Conservation (phyloP, 2,113 vertebrate species). For the Silurus meridionalis region DNA sequence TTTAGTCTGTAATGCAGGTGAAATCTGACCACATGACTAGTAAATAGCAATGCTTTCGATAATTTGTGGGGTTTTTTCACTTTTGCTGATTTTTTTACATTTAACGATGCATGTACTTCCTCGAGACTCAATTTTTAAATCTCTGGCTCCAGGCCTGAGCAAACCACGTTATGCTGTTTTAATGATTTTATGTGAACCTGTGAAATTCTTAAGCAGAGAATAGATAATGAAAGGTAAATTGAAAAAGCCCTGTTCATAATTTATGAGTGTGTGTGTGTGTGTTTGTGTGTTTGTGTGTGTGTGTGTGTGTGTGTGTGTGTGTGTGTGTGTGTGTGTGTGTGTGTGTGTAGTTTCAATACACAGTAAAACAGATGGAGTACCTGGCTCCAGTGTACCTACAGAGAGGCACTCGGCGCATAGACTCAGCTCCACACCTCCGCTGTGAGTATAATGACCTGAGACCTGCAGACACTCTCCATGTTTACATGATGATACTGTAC, state of each 20-base stretch:
- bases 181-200: not conserved
- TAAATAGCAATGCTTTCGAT: not conserved
- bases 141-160: not conserved
- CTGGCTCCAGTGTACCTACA: slow-evolving; percentile 67
- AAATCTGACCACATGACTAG: not conserved
- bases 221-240: not conserved
- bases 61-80: not conserved
- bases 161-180: not conserved
- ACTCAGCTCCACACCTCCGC: slow-evolving; percentile 67
- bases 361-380: slow-evolving; percentile 66
- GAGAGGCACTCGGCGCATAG: slow-evolving; percentile 68
- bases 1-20: not conserved
- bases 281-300: slow-evolving; percentile 44
- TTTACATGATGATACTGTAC: not conserved
- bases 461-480: not conserved
- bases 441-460: slow-evolving; percentile 61
- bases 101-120: not conserved
- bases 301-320: no score
- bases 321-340: slow-evolving; percentile 29
- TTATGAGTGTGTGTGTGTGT: not conserved
- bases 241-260: not conserved
- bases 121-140: not conserved
- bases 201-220: not conserved
- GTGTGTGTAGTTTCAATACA: slow-evolving; percentile 67
- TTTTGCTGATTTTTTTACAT: not conserved